phyloP scores from a whole-genome alignment of 2,113 vertebrate species.

The Rhynchomys soricoides region DNA sequence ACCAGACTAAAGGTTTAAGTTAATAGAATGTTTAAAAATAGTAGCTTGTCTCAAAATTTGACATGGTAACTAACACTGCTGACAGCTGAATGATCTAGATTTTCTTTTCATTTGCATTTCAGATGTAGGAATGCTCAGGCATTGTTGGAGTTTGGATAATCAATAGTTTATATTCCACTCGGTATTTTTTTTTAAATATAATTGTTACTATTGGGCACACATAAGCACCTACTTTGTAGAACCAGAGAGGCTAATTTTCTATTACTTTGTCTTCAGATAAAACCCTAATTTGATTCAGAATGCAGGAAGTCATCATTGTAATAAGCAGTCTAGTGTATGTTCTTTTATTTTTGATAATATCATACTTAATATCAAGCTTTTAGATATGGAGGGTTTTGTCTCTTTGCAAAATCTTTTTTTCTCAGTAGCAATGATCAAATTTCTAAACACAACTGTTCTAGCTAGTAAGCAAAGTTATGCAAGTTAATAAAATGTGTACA shows the following conservation, averaged over 20 bases:
- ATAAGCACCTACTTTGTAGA: constrained; percentile 18
- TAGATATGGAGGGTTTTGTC: not conserved
- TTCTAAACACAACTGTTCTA: not conserved
- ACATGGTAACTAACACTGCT: constrained; percentile 30
- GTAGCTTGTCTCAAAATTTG: constrained; percentile 29
- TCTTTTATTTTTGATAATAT: constrained; percentile 41
- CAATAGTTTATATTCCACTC: constrained; percentile 52
- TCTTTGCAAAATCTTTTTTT: constrained; percentile 23
- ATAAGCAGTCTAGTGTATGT: not conserved
- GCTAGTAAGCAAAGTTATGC: not conserved
- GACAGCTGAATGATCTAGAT: constrained; percentile 38
- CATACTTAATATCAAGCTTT: not conserved
- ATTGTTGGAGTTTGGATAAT: constrained; percentile 49
- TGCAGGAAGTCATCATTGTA: not conserved
- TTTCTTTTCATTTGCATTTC: constrained; percentile 51
- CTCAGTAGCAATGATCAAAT: not conserved
- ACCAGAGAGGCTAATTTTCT: not conserved
- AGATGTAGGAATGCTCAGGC: not conserved
- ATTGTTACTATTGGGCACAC: constrained; percentile 25
- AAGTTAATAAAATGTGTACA: not conserved
- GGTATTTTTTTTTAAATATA: not conserved
- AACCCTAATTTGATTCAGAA: constrained; percentile 62
- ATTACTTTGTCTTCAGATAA: constrained; percentile 11
- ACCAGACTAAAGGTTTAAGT: not conserved
- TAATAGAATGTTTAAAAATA: constrained; percentile 2